These are phyloP conservation scores for Silurus lanzhouensis DNA, from an alignment of 2,797 vertebrate genomes.

Conservation along the genomic window DNA sequence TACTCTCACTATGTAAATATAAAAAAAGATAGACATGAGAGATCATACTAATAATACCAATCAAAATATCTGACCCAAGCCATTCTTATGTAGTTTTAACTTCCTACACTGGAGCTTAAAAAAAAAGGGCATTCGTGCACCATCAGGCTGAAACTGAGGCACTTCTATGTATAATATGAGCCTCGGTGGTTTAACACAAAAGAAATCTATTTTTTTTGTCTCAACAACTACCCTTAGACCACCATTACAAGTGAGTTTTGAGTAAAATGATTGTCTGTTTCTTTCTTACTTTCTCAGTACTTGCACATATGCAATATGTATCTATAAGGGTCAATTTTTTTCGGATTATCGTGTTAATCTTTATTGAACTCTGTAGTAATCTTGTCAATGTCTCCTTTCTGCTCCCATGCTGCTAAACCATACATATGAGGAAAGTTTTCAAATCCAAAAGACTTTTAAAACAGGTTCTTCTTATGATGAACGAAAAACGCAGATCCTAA, in stretches of 20 bases:
- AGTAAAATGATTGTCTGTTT: background rate
- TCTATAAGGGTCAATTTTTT: background rate
- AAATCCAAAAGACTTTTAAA: constrained; percentile 2
- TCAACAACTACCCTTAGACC: background rate
- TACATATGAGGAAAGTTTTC: background rate
- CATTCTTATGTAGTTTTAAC: background rate
- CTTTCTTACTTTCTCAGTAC: background rate
- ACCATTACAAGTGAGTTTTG: background rate
- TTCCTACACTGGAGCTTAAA: background rate
- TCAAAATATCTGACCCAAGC: background rate
- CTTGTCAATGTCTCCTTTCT: background rate
- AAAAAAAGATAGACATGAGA: background rate
- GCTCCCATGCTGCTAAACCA: background rate
- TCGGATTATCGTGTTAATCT: background rate
- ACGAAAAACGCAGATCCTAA: constrained; percentile 12
- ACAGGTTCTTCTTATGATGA: constrained; percentile 19
- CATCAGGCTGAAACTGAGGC: constrained; percentile 11
- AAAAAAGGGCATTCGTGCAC: background rate
- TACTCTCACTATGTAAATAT: no score
- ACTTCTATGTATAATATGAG: constrained; percentile 6
- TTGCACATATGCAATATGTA: background rate
- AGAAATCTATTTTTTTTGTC: background rate
- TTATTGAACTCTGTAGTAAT: background rate
- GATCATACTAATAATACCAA: no score
- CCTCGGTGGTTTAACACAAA: background rate